Evolutionary conservation across 2,888 invertebrate species (phyloP).

Genomic region (Papilio protenor): DNA sequence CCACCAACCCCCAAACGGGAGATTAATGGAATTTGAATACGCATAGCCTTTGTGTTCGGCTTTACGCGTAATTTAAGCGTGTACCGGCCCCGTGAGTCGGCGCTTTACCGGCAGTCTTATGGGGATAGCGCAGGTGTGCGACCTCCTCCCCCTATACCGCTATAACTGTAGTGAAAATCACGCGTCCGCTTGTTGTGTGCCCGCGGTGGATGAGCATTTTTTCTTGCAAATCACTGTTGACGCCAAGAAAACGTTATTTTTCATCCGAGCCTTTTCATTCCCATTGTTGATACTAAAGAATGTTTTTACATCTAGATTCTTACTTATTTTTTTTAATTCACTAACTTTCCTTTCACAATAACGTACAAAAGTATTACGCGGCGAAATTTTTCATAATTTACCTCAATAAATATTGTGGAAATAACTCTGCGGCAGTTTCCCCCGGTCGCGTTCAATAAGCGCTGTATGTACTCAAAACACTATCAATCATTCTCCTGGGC

Average conservation of each 20-base stretch:
- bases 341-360: slow-evolving; percentile 19
- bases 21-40: slow-evolving; percentile 85
- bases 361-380: slow-evolving; percentile 44
- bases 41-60: slow-evolving; percentile 83
- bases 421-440: slow-evolving; percentile 58
- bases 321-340: slow-evolving; percentile 29
- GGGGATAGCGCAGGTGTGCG: slow-evolving; percentile 69
- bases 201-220: slow-evolving; percentile 49
- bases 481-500: slow-evolving; percentile 78
- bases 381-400: slow-evolving; percentile 57
- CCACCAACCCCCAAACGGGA: slow-evolving; percentile 78
- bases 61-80: slow-evolving; percentile 83
- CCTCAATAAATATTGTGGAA: slow-evolving; percentile 51
- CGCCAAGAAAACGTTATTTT: slow-evolving; percentile 55
- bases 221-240: slow-evolving; percentile 61
- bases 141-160: slow-evolving; percentile 51
- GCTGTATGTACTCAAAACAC: slow-evolving; percentile 75
- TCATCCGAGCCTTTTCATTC: slow-evolving; percentile 56
- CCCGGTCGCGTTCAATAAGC: slow-evolving; percentile 70
- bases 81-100: slow-evolving; percentile 79
- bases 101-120: slow-evolving; percentile 75
- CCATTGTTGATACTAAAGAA: slow-evolving; percentile 48
- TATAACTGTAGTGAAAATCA: slow-evolving; percentile 67
- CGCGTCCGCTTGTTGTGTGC: slow-evolving; percentile 55
- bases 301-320: slow-evolving; percentile 24